These are phyloP conservation scores for Leiothrix lutea DNA, from an alignment of 2,113 vertebrate species.

Conservation along the genomic window DNA sequence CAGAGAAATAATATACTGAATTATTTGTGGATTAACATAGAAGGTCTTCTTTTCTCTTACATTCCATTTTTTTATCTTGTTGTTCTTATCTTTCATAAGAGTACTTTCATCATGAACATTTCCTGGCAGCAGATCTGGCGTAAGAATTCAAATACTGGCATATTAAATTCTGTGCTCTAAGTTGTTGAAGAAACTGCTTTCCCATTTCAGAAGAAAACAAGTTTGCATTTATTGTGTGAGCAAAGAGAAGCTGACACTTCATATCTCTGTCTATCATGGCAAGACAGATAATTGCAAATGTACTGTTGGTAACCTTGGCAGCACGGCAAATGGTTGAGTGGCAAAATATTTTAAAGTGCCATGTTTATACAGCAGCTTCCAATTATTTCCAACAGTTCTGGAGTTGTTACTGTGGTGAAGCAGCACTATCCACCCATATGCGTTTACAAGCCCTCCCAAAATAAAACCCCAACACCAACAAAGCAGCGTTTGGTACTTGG, in stretches of 20 bases:
- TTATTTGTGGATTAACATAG: not conserved
- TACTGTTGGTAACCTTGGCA: not conserved
- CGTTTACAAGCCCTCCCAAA: not conserved
- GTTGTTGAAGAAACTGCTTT: constrained; percentile 24
- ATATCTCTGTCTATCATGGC: not conserved
- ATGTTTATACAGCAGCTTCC: not conserved
- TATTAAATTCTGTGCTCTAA: constrained; percentile 21
- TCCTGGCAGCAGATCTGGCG: not conserved
- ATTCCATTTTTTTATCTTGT: constrained; percentile 24
- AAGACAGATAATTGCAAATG: not conserved
- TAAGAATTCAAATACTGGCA: constrained; percentile 39
- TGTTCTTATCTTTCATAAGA: constrained; percentile 21
- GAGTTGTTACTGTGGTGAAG: not conserved
- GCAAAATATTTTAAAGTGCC: not conserved
- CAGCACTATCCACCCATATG: not conserved
- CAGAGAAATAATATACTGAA: not conserved
- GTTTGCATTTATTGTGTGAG: not conserved
- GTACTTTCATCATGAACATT: constrained; percentile 15
- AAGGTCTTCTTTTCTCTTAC: not conserved
- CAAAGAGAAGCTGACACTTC: not conserved
- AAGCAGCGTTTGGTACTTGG: not conserved
- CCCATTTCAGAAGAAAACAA: not conserved
- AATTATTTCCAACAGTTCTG: not conserved
- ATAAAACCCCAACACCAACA: not conserved
- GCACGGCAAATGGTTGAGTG: not conserved